Base-by-base conservation (phyloP, 2,888 invertebrate species). In the Epinotia bilunana region DNA sequence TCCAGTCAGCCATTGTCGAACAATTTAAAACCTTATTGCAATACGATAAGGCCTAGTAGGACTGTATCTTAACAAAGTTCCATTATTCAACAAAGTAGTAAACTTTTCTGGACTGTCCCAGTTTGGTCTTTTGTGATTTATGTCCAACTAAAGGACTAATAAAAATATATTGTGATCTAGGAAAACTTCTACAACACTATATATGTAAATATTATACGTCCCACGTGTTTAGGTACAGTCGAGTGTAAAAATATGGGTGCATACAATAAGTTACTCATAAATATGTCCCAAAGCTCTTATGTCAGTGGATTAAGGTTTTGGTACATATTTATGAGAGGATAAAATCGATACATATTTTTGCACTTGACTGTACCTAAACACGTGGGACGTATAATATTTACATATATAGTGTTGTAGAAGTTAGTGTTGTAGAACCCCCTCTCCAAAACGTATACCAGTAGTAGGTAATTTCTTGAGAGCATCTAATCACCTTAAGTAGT, bases 11-110 rank as follows among this genome's bases (percentile, higher is more conserved):
- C 2, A 43, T 63, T 20, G 46, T 23, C 1, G 20, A 63, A 11
- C 11, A 46, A 63, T 16, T 63, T 7, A 16, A 13, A 16, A 63
- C 63, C 20, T 23, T 63, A 63, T 20, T 4, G 2, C 46, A 23
- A 63, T 16, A 20, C 16, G 1, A 63, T 33, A 62, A 63, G 6
- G 53, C 13, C 3, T 63, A 53, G 53, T 23, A 20, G 46, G 16
- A 13, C 6, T 46, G 63, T 3, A 3, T 13, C 0, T 16, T 13
- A 46, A 46, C 5, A 1, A 33, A 33, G 33, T 5, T 43, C n/a
- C n/a, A n/a, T 63, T n/a, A 20, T 20, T 12, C 20, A 20, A 63
- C 63, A 46, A 46, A 63, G 63, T 23, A 63, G 33, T 46, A 46
- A 20, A 63, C 20, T 12, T 46, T 63, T 63, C 63, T 46, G 46